These are phyloP conservation scores for Sphenopsis melanotis DNA, from an alignment of 2,797 vertebrate genomes.

Conservation along the genomic window DNA sequence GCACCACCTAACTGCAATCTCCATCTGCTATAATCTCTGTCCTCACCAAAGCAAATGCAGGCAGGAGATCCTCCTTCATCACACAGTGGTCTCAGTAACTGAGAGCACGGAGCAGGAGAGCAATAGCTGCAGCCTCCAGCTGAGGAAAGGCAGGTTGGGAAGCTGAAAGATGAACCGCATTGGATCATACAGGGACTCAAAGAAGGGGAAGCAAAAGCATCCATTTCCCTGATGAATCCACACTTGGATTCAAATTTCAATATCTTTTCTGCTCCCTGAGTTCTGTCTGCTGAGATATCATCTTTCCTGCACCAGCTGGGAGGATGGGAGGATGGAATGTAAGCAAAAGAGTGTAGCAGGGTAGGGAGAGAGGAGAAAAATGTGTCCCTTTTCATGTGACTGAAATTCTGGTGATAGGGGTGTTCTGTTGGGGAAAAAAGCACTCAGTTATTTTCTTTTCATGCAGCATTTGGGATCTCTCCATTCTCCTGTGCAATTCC, in stretches of 20 bases:
- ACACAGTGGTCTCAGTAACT: background rate
- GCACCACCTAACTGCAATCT: background rate
- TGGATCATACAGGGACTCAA: rapidly evolving
- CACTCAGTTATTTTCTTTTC: background rate
- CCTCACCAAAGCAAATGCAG: background rate
- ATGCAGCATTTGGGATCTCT: background rate
- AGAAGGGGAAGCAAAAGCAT: background rate
- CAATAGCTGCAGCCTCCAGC: background rate
- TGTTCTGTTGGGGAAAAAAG: background rate
- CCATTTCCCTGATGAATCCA: background rate
- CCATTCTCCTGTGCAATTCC: background rate
- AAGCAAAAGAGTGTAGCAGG: background rate
- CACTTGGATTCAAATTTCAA: background rate
- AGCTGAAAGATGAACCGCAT: background rate
- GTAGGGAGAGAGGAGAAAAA: background rate
- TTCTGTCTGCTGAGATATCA: background rate
- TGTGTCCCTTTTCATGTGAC: background rate
- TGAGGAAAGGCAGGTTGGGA: background rate
- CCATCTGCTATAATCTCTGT: background rate
- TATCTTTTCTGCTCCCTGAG: background rate
- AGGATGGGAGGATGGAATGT: background rate
- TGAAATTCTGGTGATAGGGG: background rate
- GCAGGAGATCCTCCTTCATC: background rate
- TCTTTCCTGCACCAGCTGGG: background rate
- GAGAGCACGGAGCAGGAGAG: background rate